Percentiles rank a stretch among this genome's conserved stretches.
Conservation (phyloP, 2,888 invertebrate genomes). For the Drosophila ochracea region DNA sequence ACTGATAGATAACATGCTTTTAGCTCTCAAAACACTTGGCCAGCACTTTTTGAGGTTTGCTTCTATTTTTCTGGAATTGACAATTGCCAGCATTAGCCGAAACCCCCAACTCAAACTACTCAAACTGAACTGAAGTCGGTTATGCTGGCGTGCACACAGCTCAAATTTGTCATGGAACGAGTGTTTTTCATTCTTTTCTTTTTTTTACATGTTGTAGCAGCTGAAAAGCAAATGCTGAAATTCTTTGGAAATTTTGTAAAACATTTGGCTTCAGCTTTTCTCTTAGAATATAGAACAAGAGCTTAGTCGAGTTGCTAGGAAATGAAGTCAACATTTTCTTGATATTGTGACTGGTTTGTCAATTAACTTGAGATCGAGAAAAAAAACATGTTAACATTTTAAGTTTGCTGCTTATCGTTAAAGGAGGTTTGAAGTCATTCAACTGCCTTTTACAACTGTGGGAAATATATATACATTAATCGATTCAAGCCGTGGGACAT, state of each 20-base stretch:
- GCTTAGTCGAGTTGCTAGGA: neutral
- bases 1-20: conserved; percentile 72
- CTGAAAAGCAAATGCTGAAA: neutral
- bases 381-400: neutral
- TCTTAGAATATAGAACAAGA: conserved; percentile 11
- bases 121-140: conserved; percentile 13
- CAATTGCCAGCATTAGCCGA: conserved; percentile 32
- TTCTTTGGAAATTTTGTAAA: conserved; percentile 21
- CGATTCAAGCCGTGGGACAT: neutral
- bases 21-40: conserved; percentile 62
- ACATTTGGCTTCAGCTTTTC: neutral
- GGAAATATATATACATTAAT: neutral
- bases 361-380: neutral
- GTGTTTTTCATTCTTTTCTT: neutral
- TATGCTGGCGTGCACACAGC: conserved; percentile 49
- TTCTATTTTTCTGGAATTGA: conserved; percentile 10
- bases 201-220: conserved; percentile 6
- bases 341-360: neutral
- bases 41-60: conserved; percentile 21
- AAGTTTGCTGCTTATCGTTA: neutral
- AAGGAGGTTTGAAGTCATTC: neutral
- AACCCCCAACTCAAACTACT: neutral
- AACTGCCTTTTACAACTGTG: neutral
- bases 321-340: neutral
- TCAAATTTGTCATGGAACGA: conserved; percentile 40